Evolutionary conservation across 2,888 invertebrate species (phyloP).

Genomic region (Drosophila siamana): DNA sequence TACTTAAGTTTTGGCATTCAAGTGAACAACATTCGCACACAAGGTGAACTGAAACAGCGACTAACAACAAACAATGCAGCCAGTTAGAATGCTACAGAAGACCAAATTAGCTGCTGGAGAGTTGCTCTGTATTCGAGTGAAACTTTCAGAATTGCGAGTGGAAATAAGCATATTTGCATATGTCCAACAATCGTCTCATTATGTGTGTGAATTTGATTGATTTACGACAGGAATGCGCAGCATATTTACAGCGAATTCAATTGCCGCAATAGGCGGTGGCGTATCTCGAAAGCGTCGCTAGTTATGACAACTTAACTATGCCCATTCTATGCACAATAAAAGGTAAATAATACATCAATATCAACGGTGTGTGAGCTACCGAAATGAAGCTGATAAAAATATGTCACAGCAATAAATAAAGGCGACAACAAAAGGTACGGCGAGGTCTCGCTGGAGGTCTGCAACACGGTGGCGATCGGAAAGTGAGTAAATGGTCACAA

Average conservation of each 20-base stretch:
- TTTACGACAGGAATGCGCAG: too few species aligned
- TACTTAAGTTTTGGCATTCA: constrained; percentile 32
- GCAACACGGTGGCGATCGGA: constrained; percentile 43
- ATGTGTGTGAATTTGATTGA: background rate
- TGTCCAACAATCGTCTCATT: background rate
- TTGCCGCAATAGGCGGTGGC: background rate
- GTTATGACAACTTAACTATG: background rate
- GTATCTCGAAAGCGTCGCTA: background rate
- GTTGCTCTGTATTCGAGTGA: background rate
- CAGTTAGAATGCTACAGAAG: constrained; percentile 5
- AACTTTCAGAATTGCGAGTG: background rate
- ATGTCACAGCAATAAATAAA: constrained; percentile 35
- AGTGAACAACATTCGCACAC: constrained; percentile 28
- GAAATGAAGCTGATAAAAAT: constrained; percentile 27
- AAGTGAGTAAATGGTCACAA: constrained; percentile 30
- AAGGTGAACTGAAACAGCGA: constrained; percentile 7
- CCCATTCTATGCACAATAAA: constrained; percentile 1
- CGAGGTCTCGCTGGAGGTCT: constrained; percentile 2
- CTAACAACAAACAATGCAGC: constrained; percentile 15
- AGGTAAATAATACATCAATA: constrained; percentile 44
- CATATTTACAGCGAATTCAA: background rate
- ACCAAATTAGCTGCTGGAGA: background rate
- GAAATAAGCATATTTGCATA: background rate
- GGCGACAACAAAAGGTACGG: constrained; percentile 25
- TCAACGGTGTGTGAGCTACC: background rate